Evolutionary conservation across 2,888 invertebrate species (phyloP).

Genomic region (Halictus ligatus): DNA sequence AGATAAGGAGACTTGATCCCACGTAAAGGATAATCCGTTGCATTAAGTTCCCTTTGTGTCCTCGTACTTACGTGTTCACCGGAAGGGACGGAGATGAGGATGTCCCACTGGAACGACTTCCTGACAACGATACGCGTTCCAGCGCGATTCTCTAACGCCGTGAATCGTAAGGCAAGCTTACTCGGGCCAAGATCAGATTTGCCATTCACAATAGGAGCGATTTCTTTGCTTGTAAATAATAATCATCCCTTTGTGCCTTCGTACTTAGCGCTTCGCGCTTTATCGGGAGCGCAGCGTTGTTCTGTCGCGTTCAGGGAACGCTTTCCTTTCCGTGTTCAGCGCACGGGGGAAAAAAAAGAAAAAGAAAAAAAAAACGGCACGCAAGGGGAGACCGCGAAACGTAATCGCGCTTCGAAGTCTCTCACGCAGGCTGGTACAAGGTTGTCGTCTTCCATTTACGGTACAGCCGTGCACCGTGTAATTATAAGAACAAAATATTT

Average conservation of each 20-base stretch:
- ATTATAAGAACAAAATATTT: slow-evolving; percentile 74
- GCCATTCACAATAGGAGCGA: slow-evolving; percentile 6
- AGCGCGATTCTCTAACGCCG: background rate
- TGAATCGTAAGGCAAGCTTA: background rate
- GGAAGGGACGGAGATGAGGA: background rate
- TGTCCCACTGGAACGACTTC: background rate
- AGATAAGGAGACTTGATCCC: background rate
- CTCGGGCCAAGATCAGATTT: slow-evolving; percentile 25
- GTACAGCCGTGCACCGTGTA: slow-evolving; percentile 60
- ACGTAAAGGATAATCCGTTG: slow-evolving; percentile 39
- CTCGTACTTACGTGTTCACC: background rate
- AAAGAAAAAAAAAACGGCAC: slow-evolving; percentile 44
- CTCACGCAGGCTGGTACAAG: slow-evolving; percentile 66
- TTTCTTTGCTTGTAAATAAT: slow-evolving; percentile 32
- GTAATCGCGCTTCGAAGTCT: slow-evolving; percentile 58
- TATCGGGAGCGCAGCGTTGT: slow-evolving; percentile 27
- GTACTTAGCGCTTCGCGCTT: too few species aligned
- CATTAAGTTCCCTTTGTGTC: slow-evolving; percentile 29
- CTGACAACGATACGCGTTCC: background rate
- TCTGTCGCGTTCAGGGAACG: slow-evolving; percentile 50
- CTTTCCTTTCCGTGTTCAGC: slow-evolving; percentile 55
- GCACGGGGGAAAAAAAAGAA: background rate
- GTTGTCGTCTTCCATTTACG: slow-evolving; percentile 67
- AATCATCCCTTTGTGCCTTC: slow-evolving; percentile 41
- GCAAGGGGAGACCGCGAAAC: slow-evolving; percentile 58